These are phyloP conservation scores for Piaya cayana DNA, from an alignment of 2,113 vertebrate species.

Conservation along the genomic window DNA sequence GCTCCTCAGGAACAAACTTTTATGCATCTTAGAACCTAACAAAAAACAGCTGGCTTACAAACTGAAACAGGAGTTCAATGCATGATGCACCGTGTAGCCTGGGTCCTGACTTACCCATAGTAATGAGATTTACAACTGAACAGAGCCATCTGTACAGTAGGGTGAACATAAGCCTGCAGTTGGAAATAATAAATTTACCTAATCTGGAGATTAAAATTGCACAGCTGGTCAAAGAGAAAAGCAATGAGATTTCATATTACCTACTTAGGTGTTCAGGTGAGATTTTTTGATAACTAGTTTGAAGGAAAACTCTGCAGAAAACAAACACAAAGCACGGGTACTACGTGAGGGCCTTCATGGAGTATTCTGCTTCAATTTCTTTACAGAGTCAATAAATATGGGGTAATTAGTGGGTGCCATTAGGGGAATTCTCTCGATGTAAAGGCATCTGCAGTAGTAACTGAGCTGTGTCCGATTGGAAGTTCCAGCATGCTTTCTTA, in stretches of 20 bases:
- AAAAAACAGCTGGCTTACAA: not conserved
- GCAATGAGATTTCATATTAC: not conserved
- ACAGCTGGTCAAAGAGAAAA: slow-evolving; percentile 11
- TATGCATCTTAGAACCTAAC: not conserved
- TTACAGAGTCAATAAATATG: not conserved
- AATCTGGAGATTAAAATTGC: not conserved
- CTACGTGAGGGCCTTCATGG: not conserved
- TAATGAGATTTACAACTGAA: not conserved
- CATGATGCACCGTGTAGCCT: fast-evolving
- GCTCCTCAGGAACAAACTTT: not conserved
- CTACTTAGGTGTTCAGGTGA: not conserved
- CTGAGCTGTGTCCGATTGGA: not conserved
- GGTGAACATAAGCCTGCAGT: not conserved
- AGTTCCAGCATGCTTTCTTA: not conserved
- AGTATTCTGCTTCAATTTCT: not conserved
- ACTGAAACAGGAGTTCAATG: not conserved
- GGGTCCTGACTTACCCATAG: not conserved
- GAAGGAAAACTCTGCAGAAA: not conserved
- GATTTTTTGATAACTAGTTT: not conserved
- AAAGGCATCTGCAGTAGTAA: not conserved
- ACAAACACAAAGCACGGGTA: not conserved
- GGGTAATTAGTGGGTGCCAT: not conserved
- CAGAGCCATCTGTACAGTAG: not conserved
- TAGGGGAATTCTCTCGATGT: not conserved
- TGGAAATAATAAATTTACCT: not conserved